phyloP scores from a whole-genome alignment of 2,888 invertebrate species.

The Oscheius onirici region DNA sequence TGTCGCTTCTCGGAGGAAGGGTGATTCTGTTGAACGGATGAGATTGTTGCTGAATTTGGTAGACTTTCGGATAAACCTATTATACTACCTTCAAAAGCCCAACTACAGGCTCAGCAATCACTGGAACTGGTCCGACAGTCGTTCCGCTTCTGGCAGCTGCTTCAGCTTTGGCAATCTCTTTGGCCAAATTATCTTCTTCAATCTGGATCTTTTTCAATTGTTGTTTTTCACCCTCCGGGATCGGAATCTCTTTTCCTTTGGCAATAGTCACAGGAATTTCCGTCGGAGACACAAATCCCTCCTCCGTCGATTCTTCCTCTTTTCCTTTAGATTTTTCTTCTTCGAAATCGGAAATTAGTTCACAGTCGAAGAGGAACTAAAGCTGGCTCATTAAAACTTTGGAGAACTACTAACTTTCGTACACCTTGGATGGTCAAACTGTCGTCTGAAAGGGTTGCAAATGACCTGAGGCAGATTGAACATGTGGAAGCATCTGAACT shows the following conservation, averaged over 20 bases:
- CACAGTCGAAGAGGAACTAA: constrained; percentile 62
- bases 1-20: not conserved
- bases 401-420: constrained; percentile 44
- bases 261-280: not conserved
- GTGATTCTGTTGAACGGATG: constrained; percentile 2
- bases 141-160: not conserved
- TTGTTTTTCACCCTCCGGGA: constrained; percentile 9
- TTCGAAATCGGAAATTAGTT: constrained; percentile 58
- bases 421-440: constrained; percentile 58
- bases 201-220: constrained; percentile 13
- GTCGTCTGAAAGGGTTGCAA: constrained; percentile 56
- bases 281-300: not conserved
- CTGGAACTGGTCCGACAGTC: not conserved
- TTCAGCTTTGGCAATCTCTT: constrained; percentile 25
- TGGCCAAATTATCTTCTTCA: constrained; percentile 16
- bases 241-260: not conserved
- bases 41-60: not conserved
- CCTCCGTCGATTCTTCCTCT: not conserved
- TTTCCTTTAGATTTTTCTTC: constrained; percentile 30
- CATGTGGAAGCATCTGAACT: constrained; percentile 52
- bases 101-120: not conserved
- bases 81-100: not conserved
- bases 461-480: constrained; percentile 53
- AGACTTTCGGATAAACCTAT: no score
- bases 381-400: not conserved